Evolutionary conservation across 2,797 vertebrate species (phyloP).

Genomic region (Tauraco hartlaubi): DNA sequence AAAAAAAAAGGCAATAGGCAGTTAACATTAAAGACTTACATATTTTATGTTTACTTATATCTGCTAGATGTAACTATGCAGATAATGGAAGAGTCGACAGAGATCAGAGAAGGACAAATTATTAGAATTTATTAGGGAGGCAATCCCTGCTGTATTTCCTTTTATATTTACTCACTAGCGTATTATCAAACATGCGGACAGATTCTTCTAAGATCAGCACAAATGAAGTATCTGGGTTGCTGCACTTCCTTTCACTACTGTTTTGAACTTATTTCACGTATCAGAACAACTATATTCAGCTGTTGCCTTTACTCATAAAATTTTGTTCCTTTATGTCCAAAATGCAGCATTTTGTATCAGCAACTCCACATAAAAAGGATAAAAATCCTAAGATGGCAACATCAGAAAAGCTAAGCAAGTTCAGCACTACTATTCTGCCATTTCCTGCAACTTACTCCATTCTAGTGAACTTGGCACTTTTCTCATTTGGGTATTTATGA

Average conservation of each 20-base stretch:
- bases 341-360: background rate
- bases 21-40: background rate
- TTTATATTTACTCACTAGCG: background rate
- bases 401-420: background rate
- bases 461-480: background rate
- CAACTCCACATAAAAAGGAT: background rate
- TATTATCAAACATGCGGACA: background rate
- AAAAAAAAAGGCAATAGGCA: background rate
- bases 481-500: background rate
- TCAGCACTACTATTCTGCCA: background rate
- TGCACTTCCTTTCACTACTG: background rate
- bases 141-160: background rate
- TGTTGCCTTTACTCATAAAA: background rate
- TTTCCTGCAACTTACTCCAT: background rate
- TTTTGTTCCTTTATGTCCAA: background rate
- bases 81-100: background rate
- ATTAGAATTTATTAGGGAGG: background rate
- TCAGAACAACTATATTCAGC: background rate
- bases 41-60: background rate
- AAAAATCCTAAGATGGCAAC: background rate
- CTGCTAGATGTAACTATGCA: background rate
- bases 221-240: background rate
- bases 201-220: background rate
- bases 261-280: background rate
- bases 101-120: background rate